Evolutionary conservation across 2,888 invertebrate species (phyloP).

Genomic region (Chrysina gloriosa): DNA sequence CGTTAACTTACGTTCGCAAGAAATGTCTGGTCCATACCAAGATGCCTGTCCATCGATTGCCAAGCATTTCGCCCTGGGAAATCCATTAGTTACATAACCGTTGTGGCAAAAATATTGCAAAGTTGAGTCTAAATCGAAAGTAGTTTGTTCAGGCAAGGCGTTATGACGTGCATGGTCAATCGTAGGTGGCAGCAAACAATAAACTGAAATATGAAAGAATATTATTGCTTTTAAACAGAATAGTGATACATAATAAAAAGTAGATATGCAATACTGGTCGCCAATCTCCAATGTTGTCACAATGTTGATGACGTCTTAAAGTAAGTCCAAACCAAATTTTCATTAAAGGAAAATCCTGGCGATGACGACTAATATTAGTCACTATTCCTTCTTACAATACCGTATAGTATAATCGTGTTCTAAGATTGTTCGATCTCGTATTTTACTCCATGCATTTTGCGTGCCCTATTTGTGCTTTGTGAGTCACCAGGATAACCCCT

Average conservation of each 20-base stretch:
- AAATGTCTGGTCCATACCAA: constrained; percentile 98
- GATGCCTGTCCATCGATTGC: constrained; percentile 89
- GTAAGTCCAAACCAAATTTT: too few relatives aligned
- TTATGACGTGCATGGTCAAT: constrained; percentile 90
- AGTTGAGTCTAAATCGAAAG: constrained; percentile 90
- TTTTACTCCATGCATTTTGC: too few relatives aligned
- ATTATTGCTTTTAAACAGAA: neutral
- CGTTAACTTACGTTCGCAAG: constrained; percentile 87
- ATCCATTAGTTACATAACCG: constrained; percentile 94
- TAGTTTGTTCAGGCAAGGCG: constrained; percentile 85
- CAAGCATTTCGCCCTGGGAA: constrained; percentile 92
- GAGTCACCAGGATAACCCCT: too few relatives aligned
- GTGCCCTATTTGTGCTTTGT: too few relatives aligned
- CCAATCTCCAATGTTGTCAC: too few relatives aligned
- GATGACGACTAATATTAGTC: too few relatives aligned
- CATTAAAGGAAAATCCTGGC: too few relatives aligned
- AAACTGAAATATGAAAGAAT: constrained; percentile 67
- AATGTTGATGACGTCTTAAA: too few relatives aligned
- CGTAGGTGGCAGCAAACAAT: constrained; percentile 86
- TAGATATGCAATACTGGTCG: too few relatives aligned
- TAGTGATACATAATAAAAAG: neutral
- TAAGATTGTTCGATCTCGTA: too few relatives aligned
- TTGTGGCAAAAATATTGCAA: constrained; percentile 93
- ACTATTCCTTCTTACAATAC: too few relatives aligned
- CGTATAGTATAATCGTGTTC: too few relatives aligned